A percentile compares a stretch with the other conserved stretches of the same genome.
phyloP scores from a whole-genome alignment of 2,797 vertebrate genomes.

The Telmatherina bonti region DNA sequence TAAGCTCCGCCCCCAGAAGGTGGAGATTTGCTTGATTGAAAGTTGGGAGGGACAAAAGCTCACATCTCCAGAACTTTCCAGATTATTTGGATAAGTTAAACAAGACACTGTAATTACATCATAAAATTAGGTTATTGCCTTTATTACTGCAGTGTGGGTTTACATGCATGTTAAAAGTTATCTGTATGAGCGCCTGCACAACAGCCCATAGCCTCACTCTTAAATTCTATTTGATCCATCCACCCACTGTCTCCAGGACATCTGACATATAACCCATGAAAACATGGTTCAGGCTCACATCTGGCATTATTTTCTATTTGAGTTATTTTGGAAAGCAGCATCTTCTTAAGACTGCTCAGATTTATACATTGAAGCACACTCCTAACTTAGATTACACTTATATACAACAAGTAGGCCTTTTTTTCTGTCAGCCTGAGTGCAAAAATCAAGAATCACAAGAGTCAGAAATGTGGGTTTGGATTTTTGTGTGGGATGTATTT shows the following conservation, averaged over 20 bases:
- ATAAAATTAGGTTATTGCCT: neutral
- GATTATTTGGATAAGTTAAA: neutral
- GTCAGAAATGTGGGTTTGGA: constrained; percentile 13
- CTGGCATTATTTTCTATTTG: constrained; percentile 8
- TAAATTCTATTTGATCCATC: constrained; percentile 6
- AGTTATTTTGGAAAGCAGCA: constrained; percentile 6
- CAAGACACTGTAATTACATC: neutral
- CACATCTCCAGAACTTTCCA: constrained; percentile 16
- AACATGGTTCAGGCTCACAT: constrained; percentile 11
- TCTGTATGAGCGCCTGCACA: neutral
- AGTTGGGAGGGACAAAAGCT: neutral
- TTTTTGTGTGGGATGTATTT: constrained; percentile 31
- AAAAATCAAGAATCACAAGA: neutral
- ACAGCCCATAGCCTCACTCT: neutral
- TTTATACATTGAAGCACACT: neutral
- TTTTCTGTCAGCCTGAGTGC: neutral
- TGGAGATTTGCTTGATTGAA: constrained; percentile 11
- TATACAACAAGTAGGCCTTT: neutral
- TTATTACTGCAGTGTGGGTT: neutral
- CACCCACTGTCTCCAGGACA: neutral
- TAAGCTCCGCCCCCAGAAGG: neutral
- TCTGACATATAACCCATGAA: constrained; percentile 32
- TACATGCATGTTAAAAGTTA: neutral
- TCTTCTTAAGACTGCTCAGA: neutral
- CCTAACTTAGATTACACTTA: neutral